Evolutionary conservation across 2,113 vertebrate genomes (phyloP).

Genomic region (Cyprinodon tularosa): DNA sequence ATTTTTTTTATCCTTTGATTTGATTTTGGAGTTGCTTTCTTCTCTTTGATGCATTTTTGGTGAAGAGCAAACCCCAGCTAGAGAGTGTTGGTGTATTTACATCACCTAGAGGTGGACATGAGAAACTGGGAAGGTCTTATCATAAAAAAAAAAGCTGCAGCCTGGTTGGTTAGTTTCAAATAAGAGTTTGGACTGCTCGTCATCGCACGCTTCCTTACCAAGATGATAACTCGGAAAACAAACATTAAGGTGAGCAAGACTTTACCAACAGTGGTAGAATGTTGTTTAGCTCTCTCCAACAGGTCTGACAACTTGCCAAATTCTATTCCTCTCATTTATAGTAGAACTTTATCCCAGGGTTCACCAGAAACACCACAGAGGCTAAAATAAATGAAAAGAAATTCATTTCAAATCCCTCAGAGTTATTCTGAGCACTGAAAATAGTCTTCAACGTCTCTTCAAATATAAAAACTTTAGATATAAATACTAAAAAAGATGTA

Average conservation of each 20-base stretch:
- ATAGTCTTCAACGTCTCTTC: no score
- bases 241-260: slow-evolving; percentile 90
- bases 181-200: slow-evolving; percentile 86
- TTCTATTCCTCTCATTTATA: no score
- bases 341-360: no score
- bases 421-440: no score
- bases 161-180: slow-evolving; percentile 91
- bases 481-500: no score
- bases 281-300: slow-evolving; percentile 88
- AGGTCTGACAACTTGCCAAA: slow-evolving; percentile 39
- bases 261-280: slow-evolving; percentile 88
- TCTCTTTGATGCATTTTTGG: slow-evolving; percentile 83
- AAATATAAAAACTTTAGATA: no score
- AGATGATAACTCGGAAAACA: slow-evolving; percentile 88
- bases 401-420: no score
- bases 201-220: slow-evolving; percentile 90
- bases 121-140: slow-evolving; percentile 90
- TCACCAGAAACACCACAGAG: no score
- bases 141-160: slow-evolving; percentile 90
- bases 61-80: slow-evolving; percentile 90
- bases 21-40: slow-evolving; percentile 68
- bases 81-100: slow-evolving; percentile 91
- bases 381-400: no score
- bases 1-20: slow-evolving; percentile 38
- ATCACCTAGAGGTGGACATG: slow-evolving; percentile 92